Base-by-base conservation (phyloP, 2,113 vertebrate species). In the Hippocampus guttulatus region DNA sequence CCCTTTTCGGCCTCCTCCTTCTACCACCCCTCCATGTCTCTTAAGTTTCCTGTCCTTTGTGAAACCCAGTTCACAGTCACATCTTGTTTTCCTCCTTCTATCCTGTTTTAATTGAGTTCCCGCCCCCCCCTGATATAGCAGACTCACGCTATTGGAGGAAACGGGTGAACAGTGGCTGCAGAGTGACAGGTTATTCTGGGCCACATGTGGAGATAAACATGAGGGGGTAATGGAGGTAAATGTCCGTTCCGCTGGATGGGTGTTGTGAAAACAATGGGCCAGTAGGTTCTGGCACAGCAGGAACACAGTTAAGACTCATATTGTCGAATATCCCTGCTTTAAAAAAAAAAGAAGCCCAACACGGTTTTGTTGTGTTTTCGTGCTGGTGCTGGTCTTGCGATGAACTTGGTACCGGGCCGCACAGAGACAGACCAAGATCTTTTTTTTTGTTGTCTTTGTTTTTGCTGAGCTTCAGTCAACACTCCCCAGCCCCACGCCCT, bases 81-180 rank as follows among this genome's bases (percentile, higher is more conserved):
- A 88, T 91, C 82, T 89, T 91, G 89, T 91, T 91, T 89, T 89
- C 80, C 87, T 81, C 62, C 51, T 84, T 88, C 80, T 89, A 88
- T 91, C 89, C 89, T 88, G 87, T 91, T 90, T 91, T 65, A 87
- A 74, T 76, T 27, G 68, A 86, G 74, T 2, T 64, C 81, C 83
- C 80, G 70, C 84, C 87, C 51, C 84, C 87, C 51, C 78, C 76
- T 51, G 12, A 52, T 67, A 18, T 55, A 25, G 68, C 66, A 21
- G 70, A 86, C 85, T 91, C 89, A 91, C 88, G 89, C 89, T 76
- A 91, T 89, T 91, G 87, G 87, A 88, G 89, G 89, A 91, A 91
- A 76, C 68, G 81, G 75, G 68, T 68, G 83, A 88, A 91, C 79
- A 75, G 85, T 71, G 69, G 71, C 68, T 75, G 86, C 69, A 86